A percentile compares a stretch with the other conserved stretches of the same genome.
Evolutionary conservation across 2,797 vertebrate species (phyloP).

Genomic region (Poecilia velifera): DNA sequence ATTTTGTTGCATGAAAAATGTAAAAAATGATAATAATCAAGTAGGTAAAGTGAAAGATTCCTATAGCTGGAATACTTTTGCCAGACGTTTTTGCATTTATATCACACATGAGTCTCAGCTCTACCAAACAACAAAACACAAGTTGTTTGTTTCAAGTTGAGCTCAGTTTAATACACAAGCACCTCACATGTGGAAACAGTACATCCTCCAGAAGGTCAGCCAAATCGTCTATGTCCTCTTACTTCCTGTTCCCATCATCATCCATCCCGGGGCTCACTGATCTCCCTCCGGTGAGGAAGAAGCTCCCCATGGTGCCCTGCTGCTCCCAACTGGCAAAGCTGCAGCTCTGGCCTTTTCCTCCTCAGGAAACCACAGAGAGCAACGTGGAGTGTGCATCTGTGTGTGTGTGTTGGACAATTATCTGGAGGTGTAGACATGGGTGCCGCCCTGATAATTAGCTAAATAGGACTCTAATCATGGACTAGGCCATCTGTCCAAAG

Average conservation of each 20-base stretch:
- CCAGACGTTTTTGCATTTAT: not conserved
- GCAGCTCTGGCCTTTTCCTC: conserved; percentile 72
- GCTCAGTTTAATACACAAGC: conserved; percentile 34
- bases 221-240: conserved; percentile 48
- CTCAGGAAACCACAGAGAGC: conserved; percentile 49
- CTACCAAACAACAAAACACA: conserved; percentile 2
- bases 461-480: conserved; percentile 72
- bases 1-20: not conserved
- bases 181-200: conserved; percentile 37
- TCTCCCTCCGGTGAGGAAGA: conserved; percentile 45
- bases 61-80: not conserved
- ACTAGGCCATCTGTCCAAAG: conserved; percentile 77
- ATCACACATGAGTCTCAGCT: not conserved
- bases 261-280: conserved; percentile 41
- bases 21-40: not conserved
- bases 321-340: conserved; percentile 50
- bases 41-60: not conserved
- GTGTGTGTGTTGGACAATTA: conserved; percentile 41
- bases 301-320: conserved; percentile 44
- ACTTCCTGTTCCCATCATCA: conserved; percentile 52
- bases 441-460: conserved; percentile 75
- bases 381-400: conserved; percentile 25
- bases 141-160: conserved; percentile 10
- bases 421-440: conserved; percentile 44
- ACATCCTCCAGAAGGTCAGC: conserved; percentile 50